Evolutionary conservation across 2,888 invertebrate species (phyloP).

Genomic region (Teinopalpus imperialis): DNA sequence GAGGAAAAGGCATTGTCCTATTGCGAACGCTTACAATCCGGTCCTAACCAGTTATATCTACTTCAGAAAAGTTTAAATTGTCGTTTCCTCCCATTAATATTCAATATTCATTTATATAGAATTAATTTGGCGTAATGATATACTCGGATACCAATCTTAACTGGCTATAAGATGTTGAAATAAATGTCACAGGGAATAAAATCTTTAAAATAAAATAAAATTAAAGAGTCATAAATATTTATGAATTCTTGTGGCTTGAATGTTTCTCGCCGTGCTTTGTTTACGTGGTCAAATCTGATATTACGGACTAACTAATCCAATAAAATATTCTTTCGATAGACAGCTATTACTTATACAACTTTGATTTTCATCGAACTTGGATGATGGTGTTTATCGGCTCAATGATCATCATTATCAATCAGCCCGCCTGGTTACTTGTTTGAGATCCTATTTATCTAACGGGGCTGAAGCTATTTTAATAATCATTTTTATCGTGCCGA

Average conservation of each 20-base stretch:
- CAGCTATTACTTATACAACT: too few relatives aligned
- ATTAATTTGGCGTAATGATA: conserved; percentile 3
- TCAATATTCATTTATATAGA: background rate
- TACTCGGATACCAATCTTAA: conserved; percentile 1
- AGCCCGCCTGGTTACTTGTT: too few relatives aligned
- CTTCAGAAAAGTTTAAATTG: conserved; percentile 8
- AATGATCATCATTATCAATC: too few relatives aligned
- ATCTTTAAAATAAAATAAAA: background rate
- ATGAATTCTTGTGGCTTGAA: background rate
- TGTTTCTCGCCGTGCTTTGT: background rate
- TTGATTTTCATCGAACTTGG: too few relatives aligned
- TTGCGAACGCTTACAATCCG: conserved; percentile 9
- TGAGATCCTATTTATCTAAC: too few relatives aligned
- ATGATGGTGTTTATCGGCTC: too few relatives aligned
- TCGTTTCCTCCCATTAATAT: conserved; percentile 7
- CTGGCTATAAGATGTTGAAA: conserved; percentile 6
- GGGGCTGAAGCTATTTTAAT: too few relatives aligned
- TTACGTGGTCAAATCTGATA: conserved; percentile 1
- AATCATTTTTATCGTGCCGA: too few relatives aligned
- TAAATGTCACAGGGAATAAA: background rate
- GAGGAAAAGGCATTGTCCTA: conserved; percentile 24
- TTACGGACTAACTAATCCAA: too few relatives aligned
- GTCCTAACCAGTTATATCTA: conserved; percentile 11
- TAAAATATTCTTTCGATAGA: too few relatives aligned
- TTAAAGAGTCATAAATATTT: background rate